These are phyloP conservation scores for Chlorodrepanis virens DNA, from an alignment of 2,113 vertebrate genomes.

Conservation along the genomic window DNA sequence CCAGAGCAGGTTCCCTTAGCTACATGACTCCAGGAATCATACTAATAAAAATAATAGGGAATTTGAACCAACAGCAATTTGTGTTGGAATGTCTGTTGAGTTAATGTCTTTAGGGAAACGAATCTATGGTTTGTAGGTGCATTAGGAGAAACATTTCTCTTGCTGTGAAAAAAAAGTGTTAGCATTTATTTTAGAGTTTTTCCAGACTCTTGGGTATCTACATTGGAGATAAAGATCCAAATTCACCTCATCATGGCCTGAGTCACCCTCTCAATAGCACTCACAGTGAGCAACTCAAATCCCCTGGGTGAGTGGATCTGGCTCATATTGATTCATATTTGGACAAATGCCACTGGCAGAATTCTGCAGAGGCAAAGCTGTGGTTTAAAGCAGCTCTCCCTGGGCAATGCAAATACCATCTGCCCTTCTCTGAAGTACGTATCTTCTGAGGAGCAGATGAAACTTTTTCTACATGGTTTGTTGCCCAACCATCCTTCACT, in stretches of 20 bases:
- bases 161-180: background rate
- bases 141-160: background rate
- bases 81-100: background rate
- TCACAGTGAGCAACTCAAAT: background rate
- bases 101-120: background rate
- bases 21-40: background rate
- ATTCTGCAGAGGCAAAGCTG: background rate
- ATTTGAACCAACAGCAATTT: background rate
- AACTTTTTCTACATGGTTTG: background rate
- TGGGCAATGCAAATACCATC: background rate
- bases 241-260: background rate
- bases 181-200: background rate
- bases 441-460: background rate
- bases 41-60: background rate
- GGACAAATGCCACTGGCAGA: background rate
- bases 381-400: background rate
- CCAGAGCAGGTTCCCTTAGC: background rate
- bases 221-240: background rate
- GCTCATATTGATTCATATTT: background rate
- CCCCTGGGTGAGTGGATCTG: background rate
- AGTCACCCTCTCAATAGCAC: background rate
- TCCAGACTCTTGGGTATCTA: background rate
- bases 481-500: fast-evolving
- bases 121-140: background rate
- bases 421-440: background rate